Evolutionary conservation across 1,140 invertebrate genomes (phyloP), one percentile per base, ranked within the genome.

Genomic region (Dendroctonus valens): DNA sequence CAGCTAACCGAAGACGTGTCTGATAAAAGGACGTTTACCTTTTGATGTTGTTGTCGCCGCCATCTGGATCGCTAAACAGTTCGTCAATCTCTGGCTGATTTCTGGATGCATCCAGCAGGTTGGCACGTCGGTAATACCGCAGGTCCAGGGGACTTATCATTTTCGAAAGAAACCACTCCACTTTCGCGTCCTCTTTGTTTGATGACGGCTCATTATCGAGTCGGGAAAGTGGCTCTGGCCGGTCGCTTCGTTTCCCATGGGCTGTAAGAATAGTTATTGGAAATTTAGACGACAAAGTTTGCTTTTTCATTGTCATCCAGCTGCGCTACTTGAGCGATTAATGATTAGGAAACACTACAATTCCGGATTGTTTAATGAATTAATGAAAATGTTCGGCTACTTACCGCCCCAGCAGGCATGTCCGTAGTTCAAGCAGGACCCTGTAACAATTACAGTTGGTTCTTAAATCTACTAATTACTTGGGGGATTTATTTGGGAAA

Each of bases 341-440:
- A 46, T 12, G 9, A 46, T 12, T 12, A 14, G 44, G 44, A 14
- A 46, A 46, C 44, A 3, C 1, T 12, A 9, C 9, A 46, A 14
- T 46, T 12, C 11, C 9, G 7, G 40, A 41, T 55, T 38, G 9
- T 38, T 38, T 14, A 55, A 40, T 2, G 37, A 55, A 15, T 12
- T 12, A 51, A 51, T 51, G 8, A 0, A 15, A 3, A 15, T 53
- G 9, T 53, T 53, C 15, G 7, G 50, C 55, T 26, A 80, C 79
- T 79, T 77, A 85, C 84, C 84, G 74, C 84, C 84, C 84, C 83
- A 85, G 73, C 84, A 85, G 0, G 83, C 82, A 69, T 84, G 82
- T 53, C 84, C 84, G 70, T 84, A 85, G 71, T 79, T 84, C 48
- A 84, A 67, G 68, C 84, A 85, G 8, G 83, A 83, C 38, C 82